Evolutionary conservation across 1,140 invertebrate genomes (phyloP).

Genomic region (Thaumatotibia leucotreta): DNA sequence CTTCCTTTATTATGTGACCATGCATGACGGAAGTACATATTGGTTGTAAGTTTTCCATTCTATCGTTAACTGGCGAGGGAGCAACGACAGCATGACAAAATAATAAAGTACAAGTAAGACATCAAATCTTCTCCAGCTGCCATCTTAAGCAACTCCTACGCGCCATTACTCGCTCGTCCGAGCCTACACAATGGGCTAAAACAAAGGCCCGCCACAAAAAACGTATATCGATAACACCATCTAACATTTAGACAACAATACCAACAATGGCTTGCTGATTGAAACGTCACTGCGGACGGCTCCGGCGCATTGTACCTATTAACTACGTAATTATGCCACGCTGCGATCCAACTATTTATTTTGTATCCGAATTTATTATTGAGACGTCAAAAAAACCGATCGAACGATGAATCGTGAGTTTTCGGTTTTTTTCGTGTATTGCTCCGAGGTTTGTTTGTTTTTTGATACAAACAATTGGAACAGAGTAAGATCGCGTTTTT

Average conservation of each 20-base stretch:
- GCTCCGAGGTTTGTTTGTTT: conserved; percentile 25
- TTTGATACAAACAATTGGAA: conserved; percentile 29
- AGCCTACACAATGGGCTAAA: conserved; percentile 16
- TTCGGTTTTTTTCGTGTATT: conserved; percentile 31
- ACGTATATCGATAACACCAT: conserved; percentile 71
- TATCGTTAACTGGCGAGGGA: too few relatives aligned
- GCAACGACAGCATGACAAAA: too few relatives aligned
- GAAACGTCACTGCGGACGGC: conserved; percentile 63
- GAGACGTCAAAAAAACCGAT: conserved; percentile 40
- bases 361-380: conserved; percentile 55
- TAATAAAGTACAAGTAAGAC: neutral
- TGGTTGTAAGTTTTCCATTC: too few relatives aligned
- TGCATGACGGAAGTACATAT: too few relatives aligned
- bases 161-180: neutral
- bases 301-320: conserved; percentile 46
- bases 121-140: neutral
- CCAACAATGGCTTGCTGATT: conserved; percentile 68
- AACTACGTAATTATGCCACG: conserved; percentile 50
- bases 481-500: neutral
- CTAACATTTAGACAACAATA: conserved; percentile 65
- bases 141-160: neutral
- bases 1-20: too few relatives aligned
- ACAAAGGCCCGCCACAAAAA: conserved; percentile 40
- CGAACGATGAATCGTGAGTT: conserved; percentile 35
- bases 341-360: conserved; percentile 52